Conservation (phyloP, 2,113 vertebrate species). For the Osmerus eperlanus region DNA sequence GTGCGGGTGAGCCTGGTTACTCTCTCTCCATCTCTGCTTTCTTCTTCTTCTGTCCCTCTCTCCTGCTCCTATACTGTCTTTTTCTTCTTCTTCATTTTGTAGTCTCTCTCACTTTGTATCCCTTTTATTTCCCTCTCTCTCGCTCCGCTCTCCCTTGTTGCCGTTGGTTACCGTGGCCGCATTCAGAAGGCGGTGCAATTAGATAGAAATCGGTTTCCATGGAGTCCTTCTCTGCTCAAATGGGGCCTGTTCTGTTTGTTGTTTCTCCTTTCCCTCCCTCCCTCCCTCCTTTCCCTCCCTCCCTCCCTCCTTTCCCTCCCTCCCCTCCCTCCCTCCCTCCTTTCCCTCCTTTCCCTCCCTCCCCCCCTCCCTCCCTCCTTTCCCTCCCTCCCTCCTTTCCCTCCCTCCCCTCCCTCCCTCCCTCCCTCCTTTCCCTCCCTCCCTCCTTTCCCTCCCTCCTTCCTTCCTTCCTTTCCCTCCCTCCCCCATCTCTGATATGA, state of each 20-base stretch:
- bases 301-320: constrained; percentile 7
- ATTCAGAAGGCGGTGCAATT: constrained; percentile 67
- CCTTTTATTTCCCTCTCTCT: constrained; percentile 29
- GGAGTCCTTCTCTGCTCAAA: constrained; percentile 65
- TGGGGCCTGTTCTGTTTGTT: constrained; percentile 70
- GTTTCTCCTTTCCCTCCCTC: constrained; percentile 37
- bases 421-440: neutral
- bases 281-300: neutral
- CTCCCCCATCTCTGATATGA: constrained; percentile 51
- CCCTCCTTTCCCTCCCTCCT: too few species aligned
- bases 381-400: too few species aligned
- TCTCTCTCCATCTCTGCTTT: neutral
- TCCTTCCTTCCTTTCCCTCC: too few species aligned
- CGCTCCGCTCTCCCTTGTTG: constrained; percentile 61
- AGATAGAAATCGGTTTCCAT: constrained; percentile 80
- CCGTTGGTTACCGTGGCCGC: constrained; percentile 70
- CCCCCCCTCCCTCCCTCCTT: too few species aligned
- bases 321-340: constrained; percentile 20
- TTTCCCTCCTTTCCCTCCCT: constrained; percentile 12
- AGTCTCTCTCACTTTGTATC: constrained; percentile 2
- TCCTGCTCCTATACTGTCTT: neutral
- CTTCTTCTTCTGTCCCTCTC: constrained; percentile 11
- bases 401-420: constrained; percentile 2
- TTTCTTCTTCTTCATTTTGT: neutral
- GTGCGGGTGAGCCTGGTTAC: too few species aligned